phyloP scores from a whole-genome alignment of 2,797 vertebrate species.

The Sebastes ruberrimus region DNA sequence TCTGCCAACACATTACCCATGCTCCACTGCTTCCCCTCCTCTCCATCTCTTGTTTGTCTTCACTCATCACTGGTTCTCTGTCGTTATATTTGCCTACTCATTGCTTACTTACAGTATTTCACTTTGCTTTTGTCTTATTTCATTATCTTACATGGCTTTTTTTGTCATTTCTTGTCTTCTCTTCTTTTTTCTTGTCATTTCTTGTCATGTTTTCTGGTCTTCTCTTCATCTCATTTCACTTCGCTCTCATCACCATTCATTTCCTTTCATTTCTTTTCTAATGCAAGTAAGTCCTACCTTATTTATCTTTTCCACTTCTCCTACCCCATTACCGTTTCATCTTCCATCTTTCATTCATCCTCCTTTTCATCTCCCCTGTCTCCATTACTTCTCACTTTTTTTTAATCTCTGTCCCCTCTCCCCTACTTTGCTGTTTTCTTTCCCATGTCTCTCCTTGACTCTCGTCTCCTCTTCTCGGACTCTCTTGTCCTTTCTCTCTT shows the following conservation, averaged over 20 bases:
- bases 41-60: conserved; percentile 44
- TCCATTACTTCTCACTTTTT: background rate
- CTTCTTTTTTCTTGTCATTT: background rate
- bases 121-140: background rate
- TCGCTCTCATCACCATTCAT: background rate
- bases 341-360: conserved; percentile 1
- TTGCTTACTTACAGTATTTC: background rate
- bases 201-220: background rate
- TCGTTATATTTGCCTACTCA: background rate
- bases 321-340: background rate
- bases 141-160: background rate
- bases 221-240: background rate
- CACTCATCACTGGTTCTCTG: conserved; percentile 35
- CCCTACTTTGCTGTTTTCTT: background rate
- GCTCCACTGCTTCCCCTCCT: conserved; percentile 47
- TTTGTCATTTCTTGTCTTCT: background rate
- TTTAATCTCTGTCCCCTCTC: background rate
- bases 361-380: background rate
- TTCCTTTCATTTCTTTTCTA: background rate
- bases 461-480: background rate
- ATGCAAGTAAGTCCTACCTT: background rate
- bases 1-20: conserved; percentile 61
- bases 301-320: background rate
- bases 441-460: background rate
- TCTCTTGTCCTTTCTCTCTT: background rate